Base-by-base conservation (phyloP, 1,140 invertebrate genomes). In the Halesus radiatus region DNA sequence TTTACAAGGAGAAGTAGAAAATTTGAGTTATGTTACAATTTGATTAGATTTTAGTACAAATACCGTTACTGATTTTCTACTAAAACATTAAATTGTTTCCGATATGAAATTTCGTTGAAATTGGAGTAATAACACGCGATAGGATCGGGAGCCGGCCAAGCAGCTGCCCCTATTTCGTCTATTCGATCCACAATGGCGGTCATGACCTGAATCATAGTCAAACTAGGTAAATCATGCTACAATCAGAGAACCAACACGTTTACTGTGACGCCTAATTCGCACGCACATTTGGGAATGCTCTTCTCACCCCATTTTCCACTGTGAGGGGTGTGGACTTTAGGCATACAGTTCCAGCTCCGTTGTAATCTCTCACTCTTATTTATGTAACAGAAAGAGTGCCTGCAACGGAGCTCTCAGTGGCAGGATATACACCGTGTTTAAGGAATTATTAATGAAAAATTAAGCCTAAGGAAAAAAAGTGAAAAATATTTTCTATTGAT, bases 161-260 rank as follows among this genome's bases (percentile, higher is more conserved):
- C 52, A 52, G 68, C 26, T 72, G 72, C 72, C 72, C 72, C 72
- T 75, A 75, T 75, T 75, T 20, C n/a, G 53, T 18, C n/a, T 16
- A 23, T 75, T 75, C 53, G 75, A 76, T 62, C 37, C 2, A 73
- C 72, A 72, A 79, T 79, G 64, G 68, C 77, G 77, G 77, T 79
- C 77, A 79, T 72, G 77, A 79, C 77, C 77, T 66, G 77, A 73
- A 79, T 79, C 66, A 72, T 79, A 60, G 50, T 29, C 23, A 22
- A 68, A 52, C 76, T 77, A 45, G 58, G 60, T 78, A 78, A 78
- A 78, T 78, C 76, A 78, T 68, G 20, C 23, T 68, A 23, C 56
- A 68, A 78, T 78, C 62, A 26, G 72, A n/a, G 26, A 73, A 58
- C 52, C 54, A 53, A 73, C 64, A 45, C 45, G 45, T 26, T 73